phyloP scores from a whole-genome alignment of 2,113 vertebrate genomes.

The Camelus dromedarius region DNA sequence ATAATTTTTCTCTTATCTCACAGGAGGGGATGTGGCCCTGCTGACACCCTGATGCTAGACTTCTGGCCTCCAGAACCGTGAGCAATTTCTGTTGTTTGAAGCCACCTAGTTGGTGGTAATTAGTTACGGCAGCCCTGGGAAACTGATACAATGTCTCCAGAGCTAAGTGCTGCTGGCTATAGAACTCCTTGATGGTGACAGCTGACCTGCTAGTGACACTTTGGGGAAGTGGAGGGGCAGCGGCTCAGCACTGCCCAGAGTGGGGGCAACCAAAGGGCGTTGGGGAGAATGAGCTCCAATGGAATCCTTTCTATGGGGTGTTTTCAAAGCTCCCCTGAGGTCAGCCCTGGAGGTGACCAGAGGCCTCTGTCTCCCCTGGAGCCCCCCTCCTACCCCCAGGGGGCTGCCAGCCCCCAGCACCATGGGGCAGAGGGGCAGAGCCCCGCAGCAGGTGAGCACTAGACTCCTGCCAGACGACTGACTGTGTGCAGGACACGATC shows the following conservation, averaged over 20 bases:
- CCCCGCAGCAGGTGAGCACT: background rate
- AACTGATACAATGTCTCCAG: background rate
- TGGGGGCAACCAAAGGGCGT: background rate
- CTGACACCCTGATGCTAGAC: background rate
- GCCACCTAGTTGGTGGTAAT: too few species aligned
- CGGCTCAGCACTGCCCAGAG: background rate
- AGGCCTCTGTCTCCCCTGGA: background rate
- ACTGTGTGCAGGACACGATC: background rate
- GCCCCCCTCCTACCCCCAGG: too few species aligned
- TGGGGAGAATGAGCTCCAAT: background rate
- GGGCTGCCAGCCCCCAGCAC: background rate
- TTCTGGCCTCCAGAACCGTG: background rate
- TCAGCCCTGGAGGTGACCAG: background rate
- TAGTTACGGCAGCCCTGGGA: background rate
- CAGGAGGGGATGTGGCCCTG: too few species aligned
- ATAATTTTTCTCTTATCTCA: fast-evolving
- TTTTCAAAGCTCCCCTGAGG: background rate
- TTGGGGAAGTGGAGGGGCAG: too few species aligned
- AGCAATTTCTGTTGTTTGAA: background rate
- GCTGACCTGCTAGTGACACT: fast-evolving
- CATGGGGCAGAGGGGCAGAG: background rate
- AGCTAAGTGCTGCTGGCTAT: background rate
- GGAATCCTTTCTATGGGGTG: background rate
- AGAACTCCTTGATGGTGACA: background rate
- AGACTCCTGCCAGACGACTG: too few species aligned